phyloP scores from a whole-genome alignment of 30 jellyfish, hydroid and myxozoan species.

The Euphysa ruthae region DNA sequence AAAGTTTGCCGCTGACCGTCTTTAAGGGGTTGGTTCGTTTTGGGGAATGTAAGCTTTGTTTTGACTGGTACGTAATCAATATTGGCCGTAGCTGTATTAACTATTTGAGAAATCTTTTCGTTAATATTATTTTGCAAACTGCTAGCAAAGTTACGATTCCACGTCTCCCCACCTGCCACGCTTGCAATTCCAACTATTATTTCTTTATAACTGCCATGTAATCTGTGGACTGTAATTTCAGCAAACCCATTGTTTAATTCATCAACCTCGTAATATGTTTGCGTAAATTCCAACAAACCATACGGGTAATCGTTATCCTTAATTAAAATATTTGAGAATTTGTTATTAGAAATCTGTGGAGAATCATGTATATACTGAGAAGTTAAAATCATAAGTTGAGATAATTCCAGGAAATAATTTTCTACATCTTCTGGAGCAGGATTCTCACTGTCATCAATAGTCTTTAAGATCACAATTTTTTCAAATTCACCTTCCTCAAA shows the following conservation, averaged over 20 bases:
- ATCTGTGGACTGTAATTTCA: constrained; percentile 31
- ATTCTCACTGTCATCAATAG: constrained; percentile 46
- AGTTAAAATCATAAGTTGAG: constrained; percentile 33
- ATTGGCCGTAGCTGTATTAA: constrained; percentile 10
- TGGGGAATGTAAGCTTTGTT: constrained; percentile 10
- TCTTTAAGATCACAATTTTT: constrained; percentile 25
- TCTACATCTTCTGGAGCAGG: constrained; percentile 58
- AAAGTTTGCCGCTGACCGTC: constrained; percentile 60
- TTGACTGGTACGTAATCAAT: constrained; percentile 24
- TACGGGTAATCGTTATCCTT: constrained; percentile 88
- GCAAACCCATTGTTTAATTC: constrained; percentile 48
- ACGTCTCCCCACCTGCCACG: constrained; percentile 90
- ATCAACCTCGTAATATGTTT: constrained; percentile 23
- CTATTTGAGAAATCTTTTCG: constrained; percentile 31
- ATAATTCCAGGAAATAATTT: constrained; percentile 45
- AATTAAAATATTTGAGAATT: constrained; percentile 45
- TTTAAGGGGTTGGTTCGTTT: background rate
- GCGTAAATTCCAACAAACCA: constrained; percentile 65
- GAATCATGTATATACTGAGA: background rate
- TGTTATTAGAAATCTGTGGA: constrained; percentile 28
- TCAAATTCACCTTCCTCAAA: constrained; percentile 60
- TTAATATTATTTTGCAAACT: constrained; percentile 24
- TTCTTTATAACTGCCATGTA: constrained; percentile 73
- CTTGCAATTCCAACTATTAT: constrained; percentile 59
- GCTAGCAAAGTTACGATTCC: constrained; percentile 48